Conservation (phyloP, 2,888 invertebrate species). For the Hydraecia micacea region DNA sequence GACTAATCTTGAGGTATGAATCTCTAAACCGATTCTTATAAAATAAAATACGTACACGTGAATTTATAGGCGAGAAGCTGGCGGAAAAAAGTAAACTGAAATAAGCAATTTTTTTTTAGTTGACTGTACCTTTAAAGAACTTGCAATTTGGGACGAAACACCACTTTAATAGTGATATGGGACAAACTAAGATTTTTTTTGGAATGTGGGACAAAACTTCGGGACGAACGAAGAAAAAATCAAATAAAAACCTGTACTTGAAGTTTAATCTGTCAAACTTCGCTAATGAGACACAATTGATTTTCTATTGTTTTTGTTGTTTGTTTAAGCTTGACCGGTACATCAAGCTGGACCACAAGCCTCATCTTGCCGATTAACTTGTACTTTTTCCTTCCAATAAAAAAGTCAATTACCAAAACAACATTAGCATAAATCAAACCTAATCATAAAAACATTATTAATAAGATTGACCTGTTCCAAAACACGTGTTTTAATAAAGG, state of each 20-base stretch:
- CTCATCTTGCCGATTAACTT: not conserved
- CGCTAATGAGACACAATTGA: too few species aligned
- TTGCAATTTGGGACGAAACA: too few species aligned
- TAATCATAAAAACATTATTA: not conserved
- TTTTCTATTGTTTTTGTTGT: too few species aligned
- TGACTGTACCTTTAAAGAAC: too few species aligned
- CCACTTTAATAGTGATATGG: too few species aligned
- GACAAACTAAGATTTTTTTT: too few species aligned
- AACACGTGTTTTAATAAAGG: constrained; percentile 18
- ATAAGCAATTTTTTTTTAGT: too few species aligned
- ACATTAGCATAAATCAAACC: not conserved
- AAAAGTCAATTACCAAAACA: constrained; percentile 5
- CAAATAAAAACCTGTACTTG: not conserved
- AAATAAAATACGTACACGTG: not conserved
- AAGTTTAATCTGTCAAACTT: too few species aligned
- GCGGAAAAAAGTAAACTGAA: not conserved
- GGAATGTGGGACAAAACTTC: too few species aligned
- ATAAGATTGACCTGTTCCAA: constrained; percentile 6
- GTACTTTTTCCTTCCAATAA: not conserved
- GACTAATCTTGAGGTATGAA: not conserved
- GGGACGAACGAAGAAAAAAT: too few species aligned
- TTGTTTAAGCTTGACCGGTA: too few species aligned
- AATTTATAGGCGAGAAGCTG: not conserved
- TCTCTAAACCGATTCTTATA: not conserved
- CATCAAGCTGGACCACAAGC: too few species aligned